These are phyloP conservation scores for Columba janthina DNA, from an alignment of 2,113 vertebrate species.

Conservation along the genomic window DNA sequence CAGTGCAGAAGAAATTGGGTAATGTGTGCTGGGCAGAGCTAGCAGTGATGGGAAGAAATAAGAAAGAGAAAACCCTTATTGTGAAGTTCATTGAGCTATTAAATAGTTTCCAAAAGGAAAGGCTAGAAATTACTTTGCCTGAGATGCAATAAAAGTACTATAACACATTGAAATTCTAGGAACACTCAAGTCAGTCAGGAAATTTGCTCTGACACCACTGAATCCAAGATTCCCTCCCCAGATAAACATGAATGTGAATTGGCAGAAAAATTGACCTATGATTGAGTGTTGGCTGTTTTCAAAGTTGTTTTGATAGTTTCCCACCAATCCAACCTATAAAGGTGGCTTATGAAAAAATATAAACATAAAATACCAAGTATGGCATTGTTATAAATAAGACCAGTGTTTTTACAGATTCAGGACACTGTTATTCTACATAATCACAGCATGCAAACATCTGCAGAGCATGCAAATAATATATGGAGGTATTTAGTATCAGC, in stretches of 20 bases:
- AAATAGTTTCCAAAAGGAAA: conserved; percentile 32
- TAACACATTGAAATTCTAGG: conserved; percentile 1
- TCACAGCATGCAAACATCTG: conserved; percentile 44
- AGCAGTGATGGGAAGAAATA: conserved; percentile 21
- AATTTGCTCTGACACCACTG: not conserved
- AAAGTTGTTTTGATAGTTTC: conserved; percentile 16
- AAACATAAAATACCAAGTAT: conserved; percentile 22
- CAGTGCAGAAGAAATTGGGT: conserved; percentile 45
- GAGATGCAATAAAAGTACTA: not conserved
- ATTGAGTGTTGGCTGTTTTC: conserved; percentile 19
- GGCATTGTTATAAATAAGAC: conserved; percentile 36
- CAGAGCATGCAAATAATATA: conserved; percentile 33
- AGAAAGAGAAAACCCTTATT: not conserved
- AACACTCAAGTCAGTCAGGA: not conserved
- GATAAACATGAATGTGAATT: conserved; percentile 21
- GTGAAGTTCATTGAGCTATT: conserved; percentile 32
- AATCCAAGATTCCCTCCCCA: conserved; percentile 18
- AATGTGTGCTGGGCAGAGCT: conserved; percentile 4
- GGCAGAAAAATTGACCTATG: conserved; percentile 32
- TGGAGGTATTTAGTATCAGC: conserved; percentile 4
- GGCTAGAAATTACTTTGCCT: not conserved
- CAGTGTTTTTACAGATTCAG: not conserved
- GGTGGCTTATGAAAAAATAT: conserved; percentile 24
- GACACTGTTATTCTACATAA: conserved; percentile 27
- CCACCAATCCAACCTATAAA: conserved; percentile 7